A percentile compares a stretch with the other conserved stretches of the same genome.
These are phyloP conservation scores for Talpa occidentalis DNA, from an alignment of 2,113 vertebrate genomes.

Conservation along the genomic window DNA sequence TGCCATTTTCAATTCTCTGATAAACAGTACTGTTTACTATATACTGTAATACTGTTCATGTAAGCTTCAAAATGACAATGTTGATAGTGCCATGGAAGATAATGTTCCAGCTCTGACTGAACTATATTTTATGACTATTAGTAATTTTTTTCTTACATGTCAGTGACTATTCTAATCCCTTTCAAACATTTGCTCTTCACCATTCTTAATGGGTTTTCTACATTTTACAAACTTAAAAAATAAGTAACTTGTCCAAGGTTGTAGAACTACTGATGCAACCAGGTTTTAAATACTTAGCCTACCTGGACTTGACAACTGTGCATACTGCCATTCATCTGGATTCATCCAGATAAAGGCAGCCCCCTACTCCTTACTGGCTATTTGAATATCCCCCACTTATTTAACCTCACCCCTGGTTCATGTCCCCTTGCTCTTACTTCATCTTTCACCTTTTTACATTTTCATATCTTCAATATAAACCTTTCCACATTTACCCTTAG, in stretches of 20 bases:
- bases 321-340: neutral
- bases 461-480: neutral
- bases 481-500: neutral
- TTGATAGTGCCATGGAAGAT: neutral
- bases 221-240: neutral
- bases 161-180: neutral
- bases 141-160: too few relatives aligned
- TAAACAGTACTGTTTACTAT: neutral
- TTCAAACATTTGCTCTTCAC: neutral
- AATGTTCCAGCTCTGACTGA: neutral
- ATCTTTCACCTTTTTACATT: too few relatives aligned
- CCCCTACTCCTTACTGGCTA: neutral
- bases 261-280: neutral
- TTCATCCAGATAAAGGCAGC: neutral
- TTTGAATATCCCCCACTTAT: neutral
- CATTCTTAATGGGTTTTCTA: neutral
- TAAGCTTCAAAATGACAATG: neutral
- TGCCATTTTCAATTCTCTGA: neutral
- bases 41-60: neutral
- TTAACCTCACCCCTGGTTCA: neutral
- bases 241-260: neutral
- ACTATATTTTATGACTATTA: neutral
- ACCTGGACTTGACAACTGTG: neutral
- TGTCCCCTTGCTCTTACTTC: too few relatives aligned
- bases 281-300: neutral